These are phyloP conservation scores for Theristicus caerulescens DNA, from an alignment of 2,113 vertebrate genomes.

Conservation along the genomic window DNA sequence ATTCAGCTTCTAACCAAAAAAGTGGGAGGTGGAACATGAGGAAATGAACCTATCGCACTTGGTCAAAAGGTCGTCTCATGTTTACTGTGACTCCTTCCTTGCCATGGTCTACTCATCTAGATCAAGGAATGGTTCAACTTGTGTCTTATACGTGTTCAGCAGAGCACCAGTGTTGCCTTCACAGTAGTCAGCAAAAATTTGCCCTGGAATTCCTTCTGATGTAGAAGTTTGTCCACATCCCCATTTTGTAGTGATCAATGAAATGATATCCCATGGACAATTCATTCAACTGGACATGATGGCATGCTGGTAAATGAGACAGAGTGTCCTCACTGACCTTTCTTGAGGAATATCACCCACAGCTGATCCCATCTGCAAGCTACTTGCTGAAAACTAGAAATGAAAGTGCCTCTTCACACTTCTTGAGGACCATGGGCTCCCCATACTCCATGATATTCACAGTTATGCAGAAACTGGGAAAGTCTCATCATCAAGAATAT, in stretches of 20 bases:
- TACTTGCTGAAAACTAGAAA: neutral
- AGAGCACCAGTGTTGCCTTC: neutral
- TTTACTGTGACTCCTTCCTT: neutral
- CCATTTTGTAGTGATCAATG: neutral
- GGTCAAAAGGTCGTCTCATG: neutral
- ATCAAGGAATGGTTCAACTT: neutral
- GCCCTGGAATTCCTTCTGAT: neutral
- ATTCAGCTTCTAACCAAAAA: neutral
- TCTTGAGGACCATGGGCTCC: neutral
- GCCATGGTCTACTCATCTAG: neutral
- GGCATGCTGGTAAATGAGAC: neutral
- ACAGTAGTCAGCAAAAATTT: neutral
- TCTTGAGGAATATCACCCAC: neutral
- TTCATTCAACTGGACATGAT: neutral
- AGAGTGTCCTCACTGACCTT: neutral
- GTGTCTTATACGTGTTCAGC: neutral
- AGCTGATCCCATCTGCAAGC: neutral
- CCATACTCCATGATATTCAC: neutral
- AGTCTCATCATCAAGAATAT: neutral
- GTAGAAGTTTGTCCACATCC: neutral
- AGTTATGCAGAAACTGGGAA: neutral
- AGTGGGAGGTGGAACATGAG: neutral
- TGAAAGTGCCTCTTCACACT: neutral
- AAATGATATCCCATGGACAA: neutral
- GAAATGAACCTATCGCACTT: neutral